phyloP scores from a whole-genome alignment of 2,888 invertebrate species.

The Zootermopsis nevadensis region DNA sequence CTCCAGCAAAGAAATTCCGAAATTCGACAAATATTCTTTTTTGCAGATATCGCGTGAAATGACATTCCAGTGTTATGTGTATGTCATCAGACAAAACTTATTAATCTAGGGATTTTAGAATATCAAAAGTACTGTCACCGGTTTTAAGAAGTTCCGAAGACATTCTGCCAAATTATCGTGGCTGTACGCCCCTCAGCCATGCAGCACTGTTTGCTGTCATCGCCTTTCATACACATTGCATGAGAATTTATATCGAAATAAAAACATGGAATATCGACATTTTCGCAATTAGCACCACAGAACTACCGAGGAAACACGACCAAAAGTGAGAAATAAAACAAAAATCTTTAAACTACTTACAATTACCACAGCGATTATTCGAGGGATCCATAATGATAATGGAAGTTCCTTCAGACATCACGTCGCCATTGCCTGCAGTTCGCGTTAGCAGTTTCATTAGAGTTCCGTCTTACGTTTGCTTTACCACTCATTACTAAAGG shows the following conservation, averaged over 20 bases:
- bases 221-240: too few species aligned
- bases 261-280: too few species aligned
- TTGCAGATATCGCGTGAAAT: slow-evolving; percentile 1
- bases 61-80: background rate
- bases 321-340: too few species aligned
- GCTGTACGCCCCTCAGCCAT: background rate
- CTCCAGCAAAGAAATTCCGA: background rate
- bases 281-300: too few species aligned
- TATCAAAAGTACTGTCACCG: background rate
- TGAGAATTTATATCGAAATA: too few species aligned
- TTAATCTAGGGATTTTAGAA: too few species aligned
- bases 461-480: background rate
- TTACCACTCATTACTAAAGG: background rate
- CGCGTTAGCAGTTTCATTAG: background rate
- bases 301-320: too few species aligned
- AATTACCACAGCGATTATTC: too few species aligned
- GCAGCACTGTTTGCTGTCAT: too few species aligned
- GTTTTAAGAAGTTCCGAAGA: background rate
- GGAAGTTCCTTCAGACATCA: too few species aligned
- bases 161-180: background rate
- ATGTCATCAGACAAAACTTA: background rate
- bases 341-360: too few species aligned
- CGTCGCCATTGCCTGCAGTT: background rate
- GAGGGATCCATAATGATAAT: too few species aligned
- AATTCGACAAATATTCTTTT: background rate